Evolutionary conservation across 2,113 vertebrate species (phyloP), one percentile per base, ranked within the genome.

Genomic region (Maylandia zebra): DNA sequence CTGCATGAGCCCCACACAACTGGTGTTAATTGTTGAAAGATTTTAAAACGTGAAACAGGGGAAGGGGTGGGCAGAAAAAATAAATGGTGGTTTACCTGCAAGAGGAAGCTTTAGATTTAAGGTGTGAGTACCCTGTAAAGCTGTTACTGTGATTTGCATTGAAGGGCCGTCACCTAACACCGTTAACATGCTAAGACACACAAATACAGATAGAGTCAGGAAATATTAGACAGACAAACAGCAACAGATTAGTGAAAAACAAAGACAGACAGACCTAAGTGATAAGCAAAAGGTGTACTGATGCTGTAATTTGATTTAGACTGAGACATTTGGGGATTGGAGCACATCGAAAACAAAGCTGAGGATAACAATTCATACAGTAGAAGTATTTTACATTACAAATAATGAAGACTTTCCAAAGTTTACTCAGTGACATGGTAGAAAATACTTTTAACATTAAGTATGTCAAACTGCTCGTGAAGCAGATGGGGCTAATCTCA

Each of bases 81-180:
- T 71, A 80, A 94, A 87, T 83, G 83, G 89, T 81, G 57, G 38
- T 84, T 87, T 90, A 90, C 86, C 88, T 90, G 88, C 83, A 78
- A 92, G 88, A 93, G 89, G 92, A 93, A 92, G 90, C 85, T 87
- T 95, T 93, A 94, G 91, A 93, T 93, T 88, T 91, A 12, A 81
- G 41, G 38, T 89, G 84, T 55, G 32, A 91, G 53, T 83, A 38
- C 85, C 87, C 45, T 79, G 64, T 12, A 50, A 52, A 71, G 85
- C 48, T 30, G 53, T 86, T 19, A 1, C 61, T 61, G 38, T 64
- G 48, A 90, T 92, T 94, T 93, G 87, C 90, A 93, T 93, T 85
- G 69, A 81, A 87, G 86, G 71, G 36, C 81, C 48, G 19, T 48
- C 83, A 89, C 80, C 61, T 86, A 27, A 82, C 34, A 69, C 48